phyloP scores from a whole-genome alignment of 2,113 vertebrate genomes.

The Ageneiosus marmoratus region DNA sequence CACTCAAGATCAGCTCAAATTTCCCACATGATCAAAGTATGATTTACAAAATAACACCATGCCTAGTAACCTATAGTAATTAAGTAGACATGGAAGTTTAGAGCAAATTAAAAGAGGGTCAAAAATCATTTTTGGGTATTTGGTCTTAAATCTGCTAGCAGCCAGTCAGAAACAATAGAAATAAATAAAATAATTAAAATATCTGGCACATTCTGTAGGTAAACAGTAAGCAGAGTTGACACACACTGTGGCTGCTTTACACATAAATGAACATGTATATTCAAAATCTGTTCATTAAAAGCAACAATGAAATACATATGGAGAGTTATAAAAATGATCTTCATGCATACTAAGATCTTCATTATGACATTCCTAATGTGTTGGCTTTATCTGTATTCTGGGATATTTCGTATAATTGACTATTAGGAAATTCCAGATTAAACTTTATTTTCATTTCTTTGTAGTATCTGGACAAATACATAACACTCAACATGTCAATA shows the following conservation, averaged over 20 bases:
- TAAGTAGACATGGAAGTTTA: neutral
- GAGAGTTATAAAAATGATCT: constrained; percentile 12
- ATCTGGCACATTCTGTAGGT: neutral
- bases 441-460: neutral
- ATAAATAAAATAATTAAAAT: constrained; percentile 51
- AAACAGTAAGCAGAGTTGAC: neutral
- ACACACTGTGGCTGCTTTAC: constrained; percentile 22
- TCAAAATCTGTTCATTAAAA: neutral
- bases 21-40: constrained; percentile 26
- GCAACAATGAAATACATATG: neutral
- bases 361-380: constrained; percentile 4
- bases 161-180: constrained; percentile 34
- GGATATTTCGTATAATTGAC: neutral
- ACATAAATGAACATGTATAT: neutral
- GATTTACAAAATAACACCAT: constrained; percentile 30
- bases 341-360: constrained; percentile 13
- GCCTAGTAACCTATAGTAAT: neutral
- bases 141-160: constrained; percentile 40
- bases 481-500: neutral
- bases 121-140: constrained; percentile 37
- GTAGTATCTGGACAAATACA: neutral
- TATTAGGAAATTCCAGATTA: neutral
- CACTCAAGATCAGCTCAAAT: constrained; percentile 10
- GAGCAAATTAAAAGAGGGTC: neutral
- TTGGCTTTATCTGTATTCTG: neutral